Conservation (phyloP, 2,113 vertebrate genomes). For the Hippopotamus amphibius region DNA sequence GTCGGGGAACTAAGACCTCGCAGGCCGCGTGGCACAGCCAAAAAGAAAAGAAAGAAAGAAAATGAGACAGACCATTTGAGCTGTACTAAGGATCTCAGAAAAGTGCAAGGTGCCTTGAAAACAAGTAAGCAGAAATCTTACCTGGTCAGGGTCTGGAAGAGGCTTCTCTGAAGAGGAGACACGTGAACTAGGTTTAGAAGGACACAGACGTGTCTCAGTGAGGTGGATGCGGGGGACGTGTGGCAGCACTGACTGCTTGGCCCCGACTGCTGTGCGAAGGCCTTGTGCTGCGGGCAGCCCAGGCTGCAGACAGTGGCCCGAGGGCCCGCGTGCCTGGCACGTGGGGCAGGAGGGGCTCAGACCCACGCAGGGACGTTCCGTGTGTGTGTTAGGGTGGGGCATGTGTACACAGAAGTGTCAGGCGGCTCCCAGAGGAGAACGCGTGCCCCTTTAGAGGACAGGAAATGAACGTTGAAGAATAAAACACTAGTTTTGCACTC, state of each 20-base stretch:
- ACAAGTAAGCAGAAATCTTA: neutral
- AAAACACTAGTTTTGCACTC: neutral
- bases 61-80: neutral
- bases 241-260: neutral
- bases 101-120: too few species aligned
- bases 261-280: neutral
- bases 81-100: neutral
- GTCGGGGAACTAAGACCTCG: neutral
- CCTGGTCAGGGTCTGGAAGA: neutral
- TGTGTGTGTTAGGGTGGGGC: too few species aligned
- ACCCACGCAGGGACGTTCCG: neutral
- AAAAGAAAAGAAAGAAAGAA: neutral
- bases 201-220: too few species aligned
- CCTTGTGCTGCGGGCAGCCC: neutral
- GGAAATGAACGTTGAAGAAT: neutral
- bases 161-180: neutral
- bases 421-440: neutral
- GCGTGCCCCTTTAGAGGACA: neutral
- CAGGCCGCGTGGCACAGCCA: fast-evolving
- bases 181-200: neutral
- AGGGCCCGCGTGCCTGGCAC: neutral
- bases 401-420: fast-evolving
- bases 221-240: neutral
- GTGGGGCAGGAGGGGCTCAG: fast-evolving
- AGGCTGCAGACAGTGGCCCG: too few species aligned